Percentiles rank a stretch among this genome's conserved stretches.
phyloP scores from a whole-genome alignment of 1,140 invertebrate species.

The Formica exsecta region DNA sequence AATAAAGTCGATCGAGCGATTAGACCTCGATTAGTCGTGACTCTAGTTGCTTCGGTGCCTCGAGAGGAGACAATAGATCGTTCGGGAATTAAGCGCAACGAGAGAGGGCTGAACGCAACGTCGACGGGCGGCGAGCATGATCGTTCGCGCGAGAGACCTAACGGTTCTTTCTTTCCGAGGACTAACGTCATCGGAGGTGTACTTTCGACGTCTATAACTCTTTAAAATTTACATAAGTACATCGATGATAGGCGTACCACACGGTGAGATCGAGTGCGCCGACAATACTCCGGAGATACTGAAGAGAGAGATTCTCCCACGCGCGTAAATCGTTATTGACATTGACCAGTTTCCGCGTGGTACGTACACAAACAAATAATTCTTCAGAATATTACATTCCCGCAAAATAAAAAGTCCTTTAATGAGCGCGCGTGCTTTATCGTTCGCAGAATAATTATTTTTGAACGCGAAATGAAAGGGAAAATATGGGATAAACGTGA shows the following conservation, averaged over 20 bases:
- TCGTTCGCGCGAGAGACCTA: slow-evolving; percentile 58
- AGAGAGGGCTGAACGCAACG: slow-evolving; percentile 71
- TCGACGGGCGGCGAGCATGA: slow-evolving; percentile 57
- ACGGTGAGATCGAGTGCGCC: slow-evolving; percentile 33
- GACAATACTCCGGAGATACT: slow-evolving; percentile 3
- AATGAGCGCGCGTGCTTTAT: background rate
- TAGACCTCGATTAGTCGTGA: slow-evolving; percentile 41
- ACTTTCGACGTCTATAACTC: slow-evolving; percentile 68
- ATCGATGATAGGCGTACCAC: slow-evolving; percentile 58
- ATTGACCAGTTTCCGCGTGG: slow-evolving; percentile 43
- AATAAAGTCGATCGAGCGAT: slow-evolving; percentile 29
- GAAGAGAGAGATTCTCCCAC: slow-evolving; percentile 41
- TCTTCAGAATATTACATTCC: slow-evolving; percentile 32
- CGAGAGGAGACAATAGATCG: slow-evolving; percentile 69
- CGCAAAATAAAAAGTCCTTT: slow-evolving; percentile 17
- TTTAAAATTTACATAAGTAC: slow-evolving; percentile 69
- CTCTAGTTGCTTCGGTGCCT: background rate
- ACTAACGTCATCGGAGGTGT: slow-evolving; percentile 61
- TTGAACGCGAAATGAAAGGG: background rate
- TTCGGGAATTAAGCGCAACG: slow-evolving; percentile 68
- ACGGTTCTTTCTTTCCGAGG: slow-evolving; percentile 58
- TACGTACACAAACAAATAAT: background rate
- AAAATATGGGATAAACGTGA: background rate
- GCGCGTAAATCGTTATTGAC: slow-evolving; percentile 61
- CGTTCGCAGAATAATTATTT: background rate